A percentile compares a stretch with the other conserved stretches of the same genome.
Evolutionary conservation across 1,140 invertebrate species (phyloP).

Genomic region (Bombus superbus): DNA sequence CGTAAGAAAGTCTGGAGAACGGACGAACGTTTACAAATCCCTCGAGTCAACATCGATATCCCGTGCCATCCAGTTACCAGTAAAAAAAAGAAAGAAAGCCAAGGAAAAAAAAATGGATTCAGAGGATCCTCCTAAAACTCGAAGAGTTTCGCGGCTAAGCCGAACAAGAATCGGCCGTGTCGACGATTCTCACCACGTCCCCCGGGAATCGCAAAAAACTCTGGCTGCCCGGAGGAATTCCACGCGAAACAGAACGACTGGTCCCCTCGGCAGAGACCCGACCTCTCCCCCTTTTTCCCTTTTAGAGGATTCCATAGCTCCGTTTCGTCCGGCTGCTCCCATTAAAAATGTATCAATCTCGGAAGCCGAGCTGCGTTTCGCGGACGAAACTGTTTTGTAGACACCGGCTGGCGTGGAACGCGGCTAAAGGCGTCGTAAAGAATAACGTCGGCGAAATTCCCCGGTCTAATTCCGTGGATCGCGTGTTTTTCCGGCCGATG

Average conservation of each 20-base stretch:
- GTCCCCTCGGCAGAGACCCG: not conserved
- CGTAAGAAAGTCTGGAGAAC: not conserved
- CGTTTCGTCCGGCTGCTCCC: constrained; percentile 10
- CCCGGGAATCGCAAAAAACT: constrained; percentile 17
- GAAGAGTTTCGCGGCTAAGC: constrained; percentile 44
- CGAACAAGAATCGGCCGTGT: constrained; percentile 47
- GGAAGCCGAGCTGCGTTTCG: constrained; percentile 49
- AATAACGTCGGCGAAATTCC: constrained; percentile 52
- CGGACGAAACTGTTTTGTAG: not conserved
- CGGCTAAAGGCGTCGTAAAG: constrained; percentile 62
- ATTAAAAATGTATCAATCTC: constrained; percentile 77
- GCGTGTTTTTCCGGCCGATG: not conserved
- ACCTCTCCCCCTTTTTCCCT: not conserved
- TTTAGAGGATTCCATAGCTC: not conserved
- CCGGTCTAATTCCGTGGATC: not conserved
- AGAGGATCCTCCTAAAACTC: not conserved
- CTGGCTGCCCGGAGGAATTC: constrained; percentile 53
- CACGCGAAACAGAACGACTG: constrained; percentile 48
- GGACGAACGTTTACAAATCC: constrained; percentile 3
- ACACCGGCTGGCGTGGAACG: constrained; percentile 37
- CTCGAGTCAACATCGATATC: no score
- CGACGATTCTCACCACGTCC: constrained; percentile 38
- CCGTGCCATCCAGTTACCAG: no score
- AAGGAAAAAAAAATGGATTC: not conserved
- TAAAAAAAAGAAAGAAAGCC: not conserved